Base-by-base conservation (phyloP, 1,140 invertebrate species). In the Plutomurus gul region DNA sequence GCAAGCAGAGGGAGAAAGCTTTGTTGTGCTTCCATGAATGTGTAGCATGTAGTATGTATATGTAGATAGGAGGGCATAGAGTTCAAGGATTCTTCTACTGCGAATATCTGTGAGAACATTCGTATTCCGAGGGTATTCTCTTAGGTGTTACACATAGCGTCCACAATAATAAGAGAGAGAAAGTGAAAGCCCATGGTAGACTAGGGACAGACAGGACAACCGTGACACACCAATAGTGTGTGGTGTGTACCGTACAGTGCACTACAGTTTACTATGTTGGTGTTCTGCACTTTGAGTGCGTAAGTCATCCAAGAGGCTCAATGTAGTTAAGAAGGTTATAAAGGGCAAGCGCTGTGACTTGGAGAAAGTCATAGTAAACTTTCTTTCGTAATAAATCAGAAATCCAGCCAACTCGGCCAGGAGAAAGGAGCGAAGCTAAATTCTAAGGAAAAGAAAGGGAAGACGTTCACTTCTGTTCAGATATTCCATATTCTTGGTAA, bases 371-470 rank as follows among this genome's bases (percentile, higher is more conserved):
- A 65, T 27, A 65, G 56, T 65, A 30, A 65, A 65, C 56, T 65
- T 65, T 65, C 56, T 65, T 65, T 65, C 27, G 56, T 65, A 65
- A 65, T 65, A 65, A 65, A 65, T 65, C 56, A 65, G 56, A 65
- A 65, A 65, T 65, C 25, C 56, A 65, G 56, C 36, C 56, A 36
- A 65, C 56, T 65, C 27, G 27, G 27, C 56, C 56, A 65, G 27
- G 27, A 65, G 56, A 27, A 65, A n/a, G 51, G 25, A n/a, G 18
- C 13, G 56, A 65, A 30, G 27, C 56, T 65, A 65, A 65, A 33
- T 27, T 65, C 56, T 65, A 18, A 36, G 36, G 56, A 65, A 65
- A 65, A 56, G 20, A 56, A 25, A 51, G 20, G 8, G 27, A 30
- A 65, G 56, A 65, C 56, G 56, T 30, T 30, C n/a, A 33, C 27